Evolutionary conservation across 2,113 vertebrate species (phyloP), one percentile per base, ranked within the genome.

Genomic region (Anguilla rostrata): DNA sequence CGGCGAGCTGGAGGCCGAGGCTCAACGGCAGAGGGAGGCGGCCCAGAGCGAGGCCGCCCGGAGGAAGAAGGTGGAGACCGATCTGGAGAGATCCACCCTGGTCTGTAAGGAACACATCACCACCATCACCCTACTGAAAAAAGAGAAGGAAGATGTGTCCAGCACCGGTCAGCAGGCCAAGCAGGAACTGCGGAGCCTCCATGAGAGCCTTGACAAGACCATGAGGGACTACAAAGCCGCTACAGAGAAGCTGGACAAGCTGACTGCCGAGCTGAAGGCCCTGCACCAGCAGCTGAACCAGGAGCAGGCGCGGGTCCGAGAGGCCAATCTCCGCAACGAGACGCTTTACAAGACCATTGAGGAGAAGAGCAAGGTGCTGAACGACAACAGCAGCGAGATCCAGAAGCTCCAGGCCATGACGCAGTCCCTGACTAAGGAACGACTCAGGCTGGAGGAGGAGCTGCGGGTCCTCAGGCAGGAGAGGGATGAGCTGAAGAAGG

Each of bases 391-490:
- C 83, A 94, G 93, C 71, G 97, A 99, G 92, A 97, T 97, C 0
- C 97, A 98, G 88, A 96, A 96, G 88, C 95, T 99, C 88, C 96
- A 98, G 92, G 97, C 94, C 83, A 94, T 98, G 85, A 98, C 97
- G 0, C 97, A 99, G 94, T 98, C 95, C 89, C 94, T 99, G 57
- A 99, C 98, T 79, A 99, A 99, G 92, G 97, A 99, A 83, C 97
- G 97, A 66, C 91, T 99, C 91, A 96, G 95, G 93, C 88, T 98
- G 88, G 98, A 99, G 87, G 98, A 99, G 82, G 97, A 98, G 88
- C 93, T 99, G 81, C 96, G 98, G 83, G 94, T 93, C 43, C 80
- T 95, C 87, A 96, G 94, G 92, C 94, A 97, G 92, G 97, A 98
- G 53, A 95, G 96, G 0, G 98, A 99, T 46, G 96, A 98, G 5